phyloP scores from a whole-genome alignment of 2,888 invertebrate genomes.

The Caenorhabditis parvicauda region DNA sequence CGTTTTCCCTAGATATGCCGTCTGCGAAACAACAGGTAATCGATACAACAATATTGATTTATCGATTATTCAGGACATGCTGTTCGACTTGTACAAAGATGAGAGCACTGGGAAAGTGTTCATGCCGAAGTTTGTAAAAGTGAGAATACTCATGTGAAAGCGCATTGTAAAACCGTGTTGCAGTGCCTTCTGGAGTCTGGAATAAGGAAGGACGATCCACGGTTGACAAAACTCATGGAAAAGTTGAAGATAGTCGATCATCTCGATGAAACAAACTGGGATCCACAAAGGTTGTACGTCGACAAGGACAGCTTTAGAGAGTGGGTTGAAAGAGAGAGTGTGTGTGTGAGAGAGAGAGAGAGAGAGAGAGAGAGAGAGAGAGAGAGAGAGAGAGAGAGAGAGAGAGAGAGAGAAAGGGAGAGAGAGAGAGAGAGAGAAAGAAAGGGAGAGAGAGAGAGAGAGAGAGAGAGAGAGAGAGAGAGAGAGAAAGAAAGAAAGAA shows the following conservation, averaged over 20 bases:
- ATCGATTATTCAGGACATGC: slow-evolving; percentile 44
- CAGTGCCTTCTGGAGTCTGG: slow-evolving; percentile 44
- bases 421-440: not conserved
- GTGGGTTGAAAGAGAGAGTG: no score
- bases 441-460: slow-evolving; percentile 4
- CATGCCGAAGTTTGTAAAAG: slow-evolving; percentile 46
- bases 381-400: not conserved
- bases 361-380: slow-evolving; percentile 3
- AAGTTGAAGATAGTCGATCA: slow-evolving; percentile 35
- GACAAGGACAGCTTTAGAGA: slow-evolving; percentile 46
- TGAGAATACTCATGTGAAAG: slow-evolving; percentile 3
- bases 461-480: not conserved
- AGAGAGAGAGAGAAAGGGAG: slow-evolving; percentile 2
- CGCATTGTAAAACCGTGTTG: slow-evolving; percentile 4
- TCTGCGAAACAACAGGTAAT: slow-evolving; percentile 20
- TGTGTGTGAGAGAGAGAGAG: slow-evolving; percentile 3
- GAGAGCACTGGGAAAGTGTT: slow-evolving; percentile 43
- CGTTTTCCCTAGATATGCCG: slow-evolving; percentile 29
- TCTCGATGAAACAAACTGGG: slow-evolving; percentile 36
- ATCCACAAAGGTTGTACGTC: slow-evolving; percentile 35
- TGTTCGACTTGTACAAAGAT: slow-evolving; percentile 50
- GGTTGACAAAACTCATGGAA: slow-evolving; percentile 40
- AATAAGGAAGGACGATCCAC: slow-evolving; percentile 47
- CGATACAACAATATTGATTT: no score
- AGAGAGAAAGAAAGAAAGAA: not conserved